Base-by-base conservation (phyloP, 30 jellyfish, hydroid and myxozoan genomes). In the Euphysa ruthae region DNA sequence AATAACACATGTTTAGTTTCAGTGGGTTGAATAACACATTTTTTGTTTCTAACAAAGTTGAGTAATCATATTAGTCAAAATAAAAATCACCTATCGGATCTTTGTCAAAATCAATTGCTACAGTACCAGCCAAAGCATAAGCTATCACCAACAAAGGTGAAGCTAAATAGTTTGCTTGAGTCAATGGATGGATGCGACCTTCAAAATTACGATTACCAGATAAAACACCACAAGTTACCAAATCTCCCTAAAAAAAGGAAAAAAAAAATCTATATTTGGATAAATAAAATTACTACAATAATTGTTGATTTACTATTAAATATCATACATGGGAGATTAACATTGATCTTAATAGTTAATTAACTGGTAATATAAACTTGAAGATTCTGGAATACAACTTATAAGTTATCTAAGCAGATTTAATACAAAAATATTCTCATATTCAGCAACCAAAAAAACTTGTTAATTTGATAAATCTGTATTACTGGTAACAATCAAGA, bases 131-230 rank as follows among this genome's bases (percentile, higher is more conserved):
- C 72, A 85, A 60, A 16, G 96, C 93, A 55, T 78, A 77, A 0
- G 92, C 94, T 44, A 85, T 72, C 8, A 85, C 96, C 18, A 85
- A 84, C 44, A 73, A 65, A 7, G 96, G 96, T 0, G 96, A 85
- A 14, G 94, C 94, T 31, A 85, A 35, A 43, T 78, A 85, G 54
- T 85, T 85, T 3, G 94, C 96, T 31, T 92, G 56, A 10, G 93
- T 78, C 79, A 78, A 57, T 6, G 96, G 96, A 43, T 85, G 94
- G 32, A 85, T 68, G 26, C 96, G 82, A 30, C 94, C 96, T 72
- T 85, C 96, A 52, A 85, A 85, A 49, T 85, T 85, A 1, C 96
- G 79, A 43, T 85, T 85, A 13, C 96, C 96, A 0, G 96, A 85
- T 20, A 85, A 72, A 10, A 85, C 75, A 7, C 94, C 96, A 64